These are phyloP conservation scores for Mugil cephalus DNA, from an alignment of 2,113 vertebrate species.

Conservation along the genomic window DNA sequence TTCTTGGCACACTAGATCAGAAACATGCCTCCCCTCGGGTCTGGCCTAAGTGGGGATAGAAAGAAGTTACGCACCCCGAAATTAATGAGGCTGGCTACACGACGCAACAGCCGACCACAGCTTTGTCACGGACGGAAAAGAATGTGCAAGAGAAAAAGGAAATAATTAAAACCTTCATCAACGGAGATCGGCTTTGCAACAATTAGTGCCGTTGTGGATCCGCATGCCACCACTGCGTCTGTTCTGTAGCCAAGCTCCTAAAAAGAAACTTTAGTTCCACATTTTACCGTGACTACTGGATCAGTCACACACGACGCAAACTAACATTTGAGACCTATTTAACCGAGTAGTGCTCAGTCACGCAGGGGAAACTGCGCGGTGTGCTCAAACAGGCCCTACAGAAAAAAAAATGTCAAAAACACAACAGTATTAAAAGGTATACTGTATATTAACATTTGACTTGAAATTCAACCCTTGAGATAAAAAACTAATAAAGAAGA, in stretches of 20 bases:
- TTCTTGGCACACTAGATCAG: conserved; percentile 89
- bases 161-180: too few relatives aligned
- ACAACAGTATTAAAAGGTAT: too few relatives aligned
- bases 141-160: too few relatives aligned
- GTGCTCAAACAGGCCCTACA: not conserved
- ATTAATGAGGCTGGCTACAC: not conserved
- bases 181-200: not conserved
- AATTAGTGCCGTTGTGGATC: not conserved
- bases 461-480: not conserved
- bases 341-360: not conserved
- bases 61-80: conserved; percentile 4
- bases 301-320: conserved; percentile 7
- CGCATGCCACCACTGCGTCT: conserved; percentile 1
- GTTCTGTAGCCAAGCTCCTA: conserved; percentile 4
- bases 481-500: not conserved
- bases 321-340: conserved; percentile 45
- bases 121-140: not conserved
- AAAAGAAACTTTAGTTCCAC: not conserved
- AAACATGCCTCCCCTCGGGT: conserved; percentile 82
- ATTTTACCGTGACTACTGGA: not conserved
- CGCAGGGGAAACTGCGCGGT: conserved; percentile 2
- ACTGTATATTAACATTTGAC: not conserved
- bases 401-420: not conserved
- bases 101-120: not conserved
- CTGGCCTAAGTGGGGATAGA: conserved; percentile 19